Conservation (phyloP, 2,113 vertebrate species). For the Herpetotheres cachinnans region DNA sequence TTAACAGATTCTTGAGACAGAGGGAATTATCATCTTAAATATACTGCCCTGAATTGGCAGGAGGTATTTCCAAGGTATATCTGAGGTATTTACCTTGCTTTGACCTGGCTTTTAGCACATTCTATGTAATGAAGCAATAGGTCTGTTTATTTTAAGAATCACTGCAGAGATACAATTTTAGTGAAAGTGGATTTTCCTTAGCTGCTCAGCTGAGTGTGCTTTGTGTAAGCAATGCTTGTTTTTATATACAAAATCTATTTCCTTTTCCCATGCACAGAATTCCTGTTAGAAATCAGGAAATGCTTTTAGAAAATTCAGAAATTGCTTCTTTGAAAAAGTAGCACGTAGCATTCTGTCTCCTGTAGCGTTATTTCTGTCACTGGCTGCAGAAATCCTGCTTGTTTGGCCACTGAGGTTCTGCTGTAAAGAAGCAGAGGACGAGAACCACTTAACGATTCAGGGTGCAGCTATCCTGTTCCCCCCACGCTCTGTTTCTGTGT, state of each 20-base stretch:
- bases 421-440: conserved; percentile 1
- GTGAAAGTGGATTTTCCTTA: background rate
- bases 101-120: background rate
- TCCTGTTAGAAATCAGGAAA: conserved; percentile 12
- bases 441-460: background rate
- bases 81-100: background rate
- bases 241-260: background rate
- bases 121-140: background rate
- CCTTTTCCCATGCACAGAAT: background rate
- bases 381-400: conserved; percentile 33
- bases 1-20: background rate
- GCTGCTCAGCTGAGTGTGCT: background rate
- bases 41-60: background rate
- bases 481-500: background rate
- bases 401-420: conserved; percentile 5
- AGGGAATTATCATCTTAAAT: background rate
- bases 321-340: background rate
- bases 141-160: background rate
- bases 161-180: background rate
- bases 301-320: too few relatives aligned
- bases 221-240: conserved; percentile 5
- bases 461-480: background rate
- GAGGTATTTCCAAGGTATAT: background rate
- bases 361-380: background rate
- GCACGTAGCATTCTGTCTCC: background rate